Evolutionary conservation across 1,140 invertebrate genomes (phyloP), one percentile per base, ranked within the genome.

Genomic region (Amyelois transitella): DNA sequence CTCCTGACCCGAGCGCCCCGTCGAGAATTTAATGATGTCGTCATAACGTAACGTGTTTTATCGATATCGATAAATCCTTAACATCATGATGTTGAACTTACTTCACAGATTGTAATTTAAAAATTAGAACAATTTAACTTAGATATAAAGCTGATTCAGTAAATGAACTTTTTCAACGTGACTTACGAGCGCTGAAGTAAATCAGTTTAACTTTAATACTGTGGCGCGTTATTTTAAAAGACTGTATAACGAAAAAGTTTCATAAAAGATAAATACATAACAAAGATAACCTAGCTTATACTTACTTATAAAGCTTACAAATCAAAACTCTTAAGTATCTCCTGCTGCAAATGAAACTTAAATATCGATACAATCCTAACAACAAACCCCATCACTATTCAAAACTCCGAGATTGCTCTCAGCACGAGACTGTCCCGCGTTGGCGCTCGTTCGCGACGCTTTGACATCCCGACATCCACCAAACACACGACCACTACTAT

Each of bases 371-470:
- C 43, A 56, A 64, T 66, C 62, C 60, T 53, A 45, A 28, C 22
- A 20, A 7, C 6, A 8, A 44, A 10, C 7, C 17, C 51, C 79
- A 79, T 63, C 75, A 57, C 75, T 86, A 75, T 38, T 20, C 60
- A 53, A 71, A 75, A 79, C 70, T 87, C 70, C 73, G 64, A 85
- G 84, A 87, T 87, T 87, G 72, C 84, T 87, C 84, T 84, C 84
- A 87, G 84, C 84, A 87, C 81, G 84, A 87, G 75, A 87, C 79
- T 82, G 81, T 82, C 81, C 81, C 69, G 75, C 74, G 80, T 81
- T 77, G 79, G 81, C 81, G 81, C 75, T 87, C 79, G 79, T 78
- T 76, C 78, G 81, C 84, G 81, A 85, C 81, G 84, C 84, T 87
- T 84, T 85, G 81, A 87, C 84, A 87, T 80, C 81, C 79, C 84